Conservation (phyloP, 1,140 invertebrate genomes). For the Ceratina japonica region DNA sequence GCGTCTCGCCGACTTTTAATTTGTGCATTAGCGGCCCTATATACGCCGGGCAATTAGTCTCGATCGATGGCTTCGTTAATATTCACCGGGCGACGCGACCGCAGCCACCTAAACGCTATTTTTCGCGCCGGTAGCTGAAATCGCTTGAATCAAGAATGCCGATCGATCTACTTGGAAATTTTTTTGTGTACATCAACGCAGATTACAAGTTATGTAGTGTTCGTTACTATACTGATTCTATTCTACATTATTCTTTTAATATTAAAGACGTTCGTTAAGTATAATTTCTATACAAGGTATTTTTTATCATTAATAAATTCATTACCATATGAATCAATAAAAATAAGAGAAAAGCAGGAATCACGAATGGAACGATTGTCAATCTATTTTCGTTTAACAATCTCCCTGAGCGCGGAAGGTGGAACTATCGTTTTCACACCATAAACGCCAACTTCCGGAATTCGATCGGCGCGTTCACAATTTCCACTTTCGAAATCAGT, state of each 20-base stretch:
- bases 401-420: too few relatives aligned
- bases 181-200: too few relatives aligned
- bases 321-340: too few relatives aligned
- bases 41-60: conserved; percentile 64
- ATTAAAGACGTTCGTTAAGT: too few relatives aligned
- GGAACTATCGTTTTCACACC: neutral
- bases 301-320: too few relatives aligned
- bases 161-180: conserved; percentile 19
- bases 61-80: conserved; percentile 66
- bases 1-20: conserved; percentile 62
- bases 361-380: neutral
- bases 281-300: too few relatives aligned
- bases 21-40: conserved; percentile 63
- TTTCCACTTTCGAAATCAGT: neutral
- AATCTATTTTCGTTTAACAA: neutral
- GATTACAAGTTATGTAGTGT: too few relatives aligned
- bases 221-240: too few relatives aligned
- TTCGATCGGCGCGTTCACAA: neutral
- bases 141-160: conserved; percentile 2
- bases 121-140: conserved; percentile 6
- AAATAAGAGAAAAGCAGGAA: too few relatives aligned
- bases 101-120: conserved; percentile 54
- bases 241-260: too few relatives aligned
- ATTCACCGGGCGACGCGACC: conserved; percentile 47
- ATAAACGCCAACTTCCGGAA: conserved; percentile 11